Evolutionary conservation across 2,113 vertebrate genomes (phyloP).

Genomic region (Morone saxatilis): DNA sequence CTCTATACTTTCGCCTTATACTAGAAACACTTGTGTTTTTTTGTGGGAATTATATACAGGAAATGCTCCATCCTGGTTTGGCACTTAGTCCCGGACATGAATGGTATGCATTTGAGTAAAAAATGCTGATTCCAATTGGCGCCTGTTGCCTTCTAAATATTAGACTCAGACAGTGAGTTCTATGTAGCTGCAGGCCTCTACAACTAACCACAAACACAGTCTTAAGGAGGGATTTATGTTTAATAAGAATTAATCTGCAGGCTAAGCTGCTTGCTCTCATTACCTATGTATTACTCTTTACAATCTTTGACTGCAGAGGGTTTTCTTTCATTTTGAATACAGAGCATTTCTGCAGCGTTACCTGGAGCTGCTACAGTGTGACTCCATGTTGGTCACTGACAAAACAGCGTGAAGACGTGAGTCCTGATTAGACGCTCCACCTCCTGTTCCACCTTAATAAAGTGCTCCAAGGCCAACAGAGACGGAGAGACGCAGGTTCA

Average conservation of each 20-base stretch:
- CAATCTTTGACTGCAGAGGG: constrained; percentile 5
- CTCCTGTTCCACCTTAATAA: constrained; percentile 5
- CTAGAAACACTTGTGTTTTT: constrained; percentile 20
- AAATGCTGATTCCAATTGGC: constrained; percentile 51
- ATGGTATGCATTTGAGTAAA: constrained; percentile 57
- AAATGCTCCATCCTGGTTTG: constrained; percentile 61
- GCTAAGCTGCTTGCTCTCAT: constrained; percentile 63
- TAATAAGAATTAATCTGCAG: constrained; percentile 68
- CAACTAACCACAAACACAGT: constrained; percentile 62
- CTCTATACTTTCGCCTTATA: constrained; percentile 9
- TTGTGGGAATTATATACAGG: constrained; percentile 42
- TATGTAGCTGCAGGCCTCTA: constrained; percentile 45
- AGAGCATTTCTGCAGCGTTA: constrained; percentile 3
- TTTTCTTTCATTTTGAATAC: constrained; percentile 12
- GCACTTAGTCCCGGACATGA: constrained; percentile 41
- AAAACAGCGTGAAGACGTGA: constrained; percentile 19
- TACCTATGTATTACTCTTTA: constrained; percentile 40
- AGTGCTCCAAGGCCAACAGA: constrained; percentile 28
- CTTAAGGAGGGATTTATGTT: constrained; percentile 70
- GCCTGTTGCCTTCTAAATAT: constrained; percentile 52
- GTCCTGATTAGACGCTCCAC: constrained; percentile 20
- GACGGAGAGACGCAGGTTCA: constrained; percentile 44
- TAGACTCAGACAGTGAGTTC: constrained; percentile 48
- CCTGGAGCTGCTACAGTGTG: too few species aligned
- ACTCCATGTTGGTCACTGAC: neutral